Evolutionary conservation across 2,113 vertebrate species (phyloP), one percentile per base, ranked within the genome.

Genomic region (Thamnaconus septentrionalis): DNA sequence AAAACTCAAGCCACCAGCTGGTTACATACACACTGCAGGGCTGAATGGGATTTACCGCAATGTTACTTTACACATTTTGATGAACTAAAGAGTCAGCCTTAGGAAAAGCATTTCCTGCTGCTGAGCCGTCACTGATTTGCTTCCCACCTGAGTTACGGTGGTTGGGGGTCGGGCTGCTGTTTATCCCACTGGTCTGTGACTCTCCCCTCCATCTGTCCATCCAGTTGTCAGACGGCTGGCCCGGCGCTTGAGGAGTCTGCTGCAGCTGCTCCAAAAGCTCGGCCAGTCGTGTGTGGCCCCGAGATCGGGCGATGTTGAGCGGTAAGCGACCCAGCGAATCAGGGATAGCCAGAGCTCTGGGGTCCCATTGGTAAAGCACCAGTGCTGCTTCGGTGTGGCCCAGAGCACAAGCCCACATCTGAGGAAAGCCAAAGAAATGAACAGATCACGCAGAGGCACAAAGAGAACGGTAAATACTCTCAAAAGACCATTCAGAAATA

Each of bases 401-500:
- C 11, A 99, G 87, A 61, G 97, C 97, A 31, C 97, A 99, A 0
- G 97, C 96, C 97, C 97, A 99, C 97, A 99, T 99, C 97, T 99
- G 4, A 3, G 76, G 48, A 84, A 52, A 41, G 43, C 6, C 12
- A 56, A 64, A 40, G n/a, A 7, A 51, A 75, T 41, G 68, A 11
- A 46, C 54, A 53, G 3, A 8, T 75, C 41, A 75, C 9, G 47
- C 39, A 53, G 18, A 53, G 41, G 41, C 45, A 64, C 2, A 7
- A 39, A 65, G 3, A 61, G 31, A 62, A 40, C 44, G 6, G 71
- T 31, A 42, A 12, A 50, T 11, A 4, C 7, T 44, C 48, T 48
- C 11, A 44, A 41, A 46, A 66, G 3, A 43, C 11, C 12, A 53
- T 41, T 5, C 8, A 11, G 12, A 64, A 7, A 42, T 42, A 59